phyloP scores from a whole-genome alignment of 1,140 invertebrate genomes.

The Caenorhabditis elegans region WBcel235 BX284603.4:12513001-12513500 shows the following conservation, averaged over 20 bases:
- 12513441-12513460: not conserved
- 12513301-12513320: not conserved
- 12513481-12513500: not conserved
- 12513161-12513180: conserved; percentile 23
- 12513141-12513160: not conserved
- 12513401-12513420: not conserved
- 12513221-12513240: not conserved
- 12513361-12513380: not conserved
- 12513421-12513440: not conserved
- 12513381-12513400: not conserved
- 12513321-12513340: not conserved
- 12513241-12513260: conserved; percentile 35
- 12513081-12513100: no score
- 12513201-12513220: not conserved
- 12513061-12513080: no score
- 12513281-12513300: conserved; percentile 27
- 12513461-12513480: not conserved
- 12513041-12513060: no score
- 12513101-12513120: no score
- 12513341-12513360: not conserved
- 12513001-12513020: no score
- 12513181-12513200: conserved; percentile 39
- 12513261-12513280: conserved; percentile 41
- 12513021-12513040: no score
- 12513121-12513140: not conserved